Evolutionary conservation across 2,888 invertebrate genomes (phyloP).

Genomic region (Polyploca ridens): DNA sequence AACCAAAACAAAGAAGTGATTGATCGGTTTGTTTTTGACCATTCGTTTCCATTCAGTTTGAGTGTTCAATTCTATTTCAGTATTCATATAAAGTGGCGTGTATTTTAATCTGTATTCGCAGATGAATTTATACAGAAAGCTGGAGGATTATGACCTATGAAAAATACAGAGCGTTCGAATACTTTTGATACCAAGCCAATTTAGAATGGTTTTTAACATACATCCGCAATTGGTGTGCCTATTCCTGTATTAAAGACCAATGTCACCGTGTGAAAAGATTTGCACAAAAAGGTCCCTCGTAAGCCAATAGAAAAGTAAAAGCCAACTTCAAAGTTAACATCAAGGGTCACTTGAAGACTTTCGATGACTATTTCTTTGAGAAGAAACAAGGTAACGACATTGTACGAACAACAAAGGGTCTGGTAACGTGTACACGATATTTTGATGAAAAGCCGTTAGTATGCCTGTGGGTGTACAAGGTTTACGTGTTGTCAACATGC

Average conservation of each 20-base stretch:
- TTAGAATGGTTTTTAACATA: constrained; percentile 29
- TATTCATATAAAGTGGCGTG: constrained; percentile 40
- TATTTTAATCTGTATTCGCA: constrained; percentile 50
- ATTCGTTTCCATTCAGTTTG: constrained; percentile 49
- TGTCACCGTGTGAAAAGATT: constrained; percentile 35
- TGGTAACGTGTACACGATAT: constrained; percentile 28
- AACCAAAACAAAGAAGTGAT: constrained; percentile 48
- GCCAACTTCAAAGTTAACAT: constrained; percentile 24
- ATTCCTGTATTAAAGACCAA: constrained; percentile 28
- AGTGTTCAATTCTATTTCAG: constrained; percentile 49
- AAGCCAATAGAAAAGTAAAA: constrained; percentile 19
- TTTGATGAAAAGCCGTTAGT: constrained; percentile 24
- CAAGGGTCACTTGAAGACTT: constrained; percentile 37
- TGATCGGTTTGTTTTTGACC: constrained; percentile 58
- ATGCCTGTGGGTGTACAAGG: not conserved
- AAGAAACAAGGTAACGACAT: constrained; percentile 37
- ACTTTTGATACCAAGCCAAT: constrained; percentile 26
- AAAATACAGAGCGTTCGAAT: constrained; percentile 23
- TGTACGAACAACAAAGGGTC: constrained; percentile 40
- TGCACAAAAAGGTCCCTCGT: constrained; percentile 33
- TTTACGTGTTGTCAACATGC: not conserved
- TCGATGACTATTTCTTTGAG: constrained; percentile 43
- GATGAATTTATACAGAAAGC: constrained; percentile 30
- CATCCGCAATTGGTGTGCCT: constrained; percentile 34
- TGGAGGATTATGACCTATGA: constrained; percentile 23